Conservation (phyloP, 1,140 invertebrate genomes). For the Aphis craccivora region DNA sequence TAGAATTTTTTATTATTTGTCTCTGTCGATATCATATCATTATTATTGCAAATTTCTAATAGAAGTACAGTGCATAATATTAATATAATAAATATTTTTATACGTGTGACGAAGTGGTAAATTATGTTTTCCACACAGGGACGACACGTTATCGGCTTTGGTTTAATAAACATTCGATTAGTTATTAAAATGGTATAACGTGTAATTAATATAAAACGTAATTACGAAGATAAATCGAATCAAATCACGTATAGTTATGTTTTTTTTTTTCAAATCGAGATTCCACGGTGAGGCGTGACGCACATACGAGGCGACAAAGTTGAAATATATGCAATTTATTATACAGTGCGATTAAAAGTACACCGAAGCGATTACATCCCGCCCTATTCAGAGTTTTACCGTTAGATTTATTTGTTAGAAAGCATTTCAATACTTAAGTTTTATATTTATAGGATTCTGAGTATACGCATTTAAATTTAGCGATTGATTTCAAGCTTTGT, state of each 20-base stretch:
- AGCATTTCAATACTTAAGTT: not conserved
- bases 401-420: not conserved
- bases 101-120: not conserved
- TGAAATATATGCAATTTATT: constrained; percentile 12
- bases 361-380: not conserved
- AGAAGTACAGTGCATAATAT: no score
- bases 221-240: not conserved
- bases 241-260: not conserved
- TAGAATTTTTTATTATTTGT: no score
- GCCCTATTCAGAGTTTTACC: not conserved
- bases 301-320: not conserved
- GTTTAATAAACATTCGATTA: not conserved
- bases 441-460: not conserved
- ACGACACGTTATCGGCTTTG: not conserved
- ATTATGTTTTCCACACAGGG: not conserved
- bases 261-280: not conserved
- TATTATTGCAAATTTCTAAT: no score
- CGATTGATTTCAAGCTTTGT: not conserved
- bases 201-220: not conserved
- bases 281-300: not conserved
- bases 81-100: no score
- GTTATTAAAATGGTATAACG: no score
- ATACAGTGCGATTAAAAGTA: not conserved
- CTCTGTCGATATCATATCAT: no score
- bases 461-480: not conserved